These are phyloP conservation scores for Micromys minutus DNA, from an alignment of 2,113 vertebrate genomes.

Conservation along the genomic window DNA sequence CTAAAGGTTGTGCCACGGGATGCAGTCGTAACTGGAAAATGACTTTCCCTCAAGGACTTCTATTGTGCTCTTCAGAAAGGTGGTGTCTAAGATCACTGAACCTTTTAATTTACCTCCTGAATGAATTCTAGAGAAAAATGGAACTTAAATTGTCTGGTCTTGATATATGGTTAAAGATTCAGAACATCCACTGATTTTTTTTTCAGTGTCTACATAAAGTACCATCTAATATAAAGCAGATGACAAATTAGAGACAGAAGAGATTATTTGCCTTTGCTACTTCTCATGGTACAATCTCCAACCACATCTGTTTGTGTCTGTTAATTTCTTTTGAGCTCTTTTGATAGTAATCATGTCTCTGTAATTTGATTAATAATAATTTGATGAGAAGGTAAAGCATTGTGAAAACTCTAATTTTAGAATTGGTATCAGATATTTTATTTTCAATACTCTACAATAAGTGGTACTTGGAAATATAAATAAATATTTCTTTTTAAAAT, in stretches of 20 bases:
- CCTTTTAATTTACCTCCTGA: slow-evolving; percentile 38
- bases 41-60: slow-evolving; percentile 6
- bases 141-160: fast-evolving
- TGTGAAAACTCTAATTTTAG: not conserved
- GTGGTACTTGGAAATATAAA: not conserved
- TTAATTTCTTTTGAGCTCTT: not conserved
- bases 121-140: not conserved
- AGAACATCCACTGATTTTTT: not conserved
- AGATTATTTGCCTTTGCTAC: not conserved
- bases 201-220: not conserved
- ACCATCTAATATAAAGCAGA: not conserved
- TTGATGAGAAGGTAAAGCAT: not conserved
- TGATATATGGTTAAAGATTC: not conserved
- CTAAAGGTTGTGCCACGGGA: slow-evolving; percentile 18
- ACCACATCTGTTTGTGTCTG: fast-evolving
- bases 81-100: not conserved
- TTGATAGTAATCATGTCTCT: not conserved
- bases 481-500: not conserved
- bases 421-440: not conserved
- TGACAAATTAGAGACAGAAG: not conserved
- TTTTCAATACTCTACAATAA: not conserved
- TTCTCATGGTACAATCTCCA: not conserved
- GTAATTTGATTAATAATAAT: not conserved
- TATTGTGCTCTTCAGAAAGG: not conserved
- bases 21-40: not conserved